Evolutionary conservation across 2,888 invertebrate species (phyloP), one percentile per base, ranked within the genome.

Genomic region (Cremastinae sp.): DNA sequence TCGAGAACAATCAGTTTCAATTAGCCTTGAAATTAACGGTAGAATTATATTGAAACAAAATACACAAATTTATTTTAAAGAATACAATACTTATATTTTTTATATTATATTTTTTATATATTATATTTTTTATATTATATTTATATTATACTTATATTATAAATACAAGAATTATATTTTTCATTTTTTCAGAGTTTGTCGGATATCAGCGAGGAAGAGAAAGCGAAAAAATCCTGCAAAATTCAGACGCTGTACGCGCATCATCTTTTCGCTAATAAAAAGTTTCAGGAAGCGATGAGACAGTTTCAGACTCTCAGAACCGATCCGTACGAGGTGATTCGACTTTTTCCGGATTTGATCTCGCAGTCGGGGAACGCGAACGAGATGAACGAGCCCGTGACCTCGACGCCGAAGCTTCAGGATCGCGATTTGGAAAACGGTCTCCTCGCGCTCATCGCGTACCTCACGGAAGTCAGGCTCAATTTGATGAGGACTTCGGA

Each of bases 291-390:
- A 81, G 96, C 99, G 0, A 97, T 99, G 96, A 93, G 94, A 66
- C 95, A 98, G 85, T 99, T 99, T 89, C 91, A 94, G 2, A 95
- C 96, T 87, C 91, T 98, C 0, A 95, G 95, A 82, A 98, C 97
- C 2, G 98, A 99, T 91, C 98, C 98, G 0, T 95, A 96, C 51
- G 96, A 98, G 88, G 98, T 99, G 8, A 98, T 99, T 78, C 94
- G 97, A 76, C 91, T 99, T 35, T 98, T 97, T 90, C 98, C 99
- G 0, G 96, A 97, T 87, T 91, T 99, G 58, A 92, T 96, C 56
- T 94, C 94, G 1, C 93, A 93, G 80, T 89, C 91, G 70, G 88
- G 90, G 45, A 90, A 89, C 75, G 84, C 84, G n/a, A 84, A 88
- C 39, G 90, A 91, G 59, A 80, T 81, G 49, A 85, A 86, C 20